These are phyloP conservation scores for Lampris incognitus DNA, from an alignment of 2,113 vertebrate genomes.

Conservation along the genomic window DNA sequence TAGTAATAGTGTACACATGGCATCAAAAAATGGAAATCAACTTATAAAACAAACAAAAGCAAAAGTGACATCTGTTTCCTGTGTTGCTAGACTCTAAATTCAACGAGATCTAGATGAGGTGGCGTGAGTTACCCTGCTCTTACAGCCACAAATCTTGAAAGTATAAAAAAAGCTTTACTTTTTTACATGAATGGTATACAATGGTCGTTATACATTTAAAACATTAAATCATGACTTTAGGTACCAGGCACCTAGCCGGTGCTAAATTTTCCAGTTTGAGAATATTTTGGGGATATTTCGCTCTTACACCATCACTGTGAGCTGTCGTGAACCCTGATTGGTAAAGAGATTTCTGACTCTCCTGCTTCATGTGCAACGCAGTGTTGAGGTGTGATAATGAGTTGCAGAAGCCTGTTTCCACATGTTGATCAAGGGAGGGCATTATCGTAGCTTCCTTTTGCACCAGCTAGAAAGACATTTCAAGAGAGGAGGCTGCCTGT, in stretches of 20 bases:
- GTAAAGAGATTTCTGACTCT: background rate
- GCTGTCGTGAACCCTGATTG: background rate
- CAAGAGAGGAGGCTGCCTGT: background rate
- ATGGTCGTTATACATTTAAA: too few species aligned
- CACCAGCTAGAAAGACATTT: background rate
- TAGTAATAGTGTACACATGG: background rate
- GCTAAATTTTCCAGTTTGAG: too few species aligned
- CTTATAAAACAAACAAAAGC: constrained; percentile 1
- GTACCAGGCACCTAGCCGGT: too few species aligned
- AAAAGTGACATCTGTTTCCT: background rate
- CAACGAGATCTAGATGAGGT: background rate
- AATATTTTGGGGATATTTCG: too few species aligned
- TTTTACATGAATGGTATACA: too few species aligned
- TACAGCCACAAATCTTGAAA: too few species aligned
- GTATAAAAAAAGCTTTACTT: too few species aligned
- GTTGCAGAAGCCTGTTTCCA: constrained; percentile 3
- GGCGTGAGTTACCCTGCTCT: too few species aligned
- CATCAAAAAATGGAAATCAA: background rate
- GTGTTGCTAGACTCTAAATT: background rate
- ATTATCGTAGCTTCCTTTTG: constrained; percentile 21
- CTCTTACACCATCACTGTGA: too few species aligned
- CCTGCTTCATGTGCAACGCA: background rate
- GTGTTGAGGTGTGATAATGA: background rate
- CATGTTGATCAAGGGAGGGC: background rate
- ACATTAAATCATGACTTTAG: too few species aligned